Evolutionary conservation across 2,888 invertebrate species (phyloP).

Genomic region (Cecidostiba fungosa): DNA sequence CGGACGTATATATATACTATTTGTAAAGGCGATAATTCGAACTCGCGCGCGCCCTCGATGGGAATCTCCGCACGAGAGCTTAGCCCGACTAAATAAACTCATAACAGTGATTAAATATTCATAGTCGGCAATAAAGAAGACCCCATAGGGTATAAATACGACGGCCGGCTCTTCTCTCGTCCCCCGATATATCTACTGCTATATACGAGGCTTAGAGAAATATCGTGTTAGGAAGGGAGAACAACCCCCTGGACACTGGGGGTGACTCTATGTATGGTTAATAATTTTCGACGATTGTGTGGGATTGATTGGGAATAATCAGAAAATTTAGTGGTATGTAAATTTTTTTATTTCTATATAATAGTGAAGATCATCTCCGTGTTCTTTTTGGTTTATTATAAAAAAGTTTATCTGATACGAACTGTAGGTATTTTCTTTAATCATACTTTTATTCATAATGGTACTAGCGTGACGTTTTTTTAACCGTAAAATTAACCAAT

Average conservation of each 20-base stretch:
- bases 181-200: slow-evolving; percentile 65
- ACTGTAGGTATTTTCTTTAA: too few relatives aligned
- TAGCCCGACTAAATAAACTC: slow-evolving; percentile 73
- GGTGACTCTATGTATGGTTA: neutral
- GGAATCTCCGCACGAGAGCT: slow-evolving; percentile 41
- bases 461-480: too few relatives aligned
- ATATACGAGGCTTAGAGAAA: slow-evolving; percentile 69
- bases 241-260: neutral
- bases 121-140: slow-evolving; percentile 74
- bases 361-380: neutral
- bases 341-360: neutral
- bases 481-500: too few relatives aligned
- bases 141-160: slow-evolving; percentile 69
- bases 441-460: too few relatives aligned
- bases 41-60: slow-evolving; percentile 15
- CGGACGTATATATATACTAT: slow-evolving; percentile 7
- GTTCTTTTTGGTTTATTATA: too few relatives aligned
- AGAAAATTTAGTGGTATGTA: neutral
- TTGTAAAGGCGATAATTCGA: slow-evolving; percentile 50
- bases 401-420: neutral
- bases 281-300: slow-evolving; percentile 26
- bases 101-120: slow-evolving; percentile 78
- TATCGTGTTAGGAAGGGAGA: slow-evolving; percentile 16
- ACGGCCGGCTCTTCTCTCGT: slow-evolving; percentile 61
- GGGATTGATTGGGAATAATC: slow-evolving; percentile 7